Percentiles rank a stretch among this genome's conserved stretches.
Evolutionary conservation across 1,140 invertebrate genomes (phyloP).

Genomic region (Drosophila melanogaster): Release_6_plus_ISO1_MT NT_037436.4:7748501-7749000

Average conservation of each 20-base stretch:
- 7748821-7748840: background rate
- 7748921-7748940: slow-evolving; percentile 16
- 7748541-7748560: slow-evolving; percentile 74
- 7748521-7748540: slow-evolving; percentile 66
- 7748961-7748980: slow-evolving; percentile 49
- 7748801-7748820: no score
- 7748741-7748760: slow-evolving; percentile 3
- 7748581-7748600: slow-evolving; percentile 64
- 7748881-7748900: background rate
- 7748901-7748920: background rate
- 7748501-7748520: slow-evolving; percentile 80
- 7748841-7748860: no score
- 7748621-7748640: slow-evolving; percentile 60
- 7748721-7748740: slow-evolving; percentile 21
- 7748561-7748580: slow-evolving; percentile 70
- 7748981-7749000: slow-evolving; percentile 20
- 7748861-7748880: no score
- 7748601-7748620: slow-evolving; percentile 66
- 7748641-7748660: slow-evolving; percentile 25
- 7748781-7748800: background rate
- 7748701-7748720: slow-evolving; percentile 8
- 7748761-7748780: slow-evolving; percentile 12
- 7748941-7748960: slow-evolving; percentile 34
- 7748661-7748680: background rate
- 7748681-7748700: background rate